Percentiles rank a stretch among this genome's conserved stretches.
These are phyloP conservation scores for Cromileptes altivelis DNA, from an alignment of 2,113 vertebrate species.

Conservation along the genomic window DNA sequence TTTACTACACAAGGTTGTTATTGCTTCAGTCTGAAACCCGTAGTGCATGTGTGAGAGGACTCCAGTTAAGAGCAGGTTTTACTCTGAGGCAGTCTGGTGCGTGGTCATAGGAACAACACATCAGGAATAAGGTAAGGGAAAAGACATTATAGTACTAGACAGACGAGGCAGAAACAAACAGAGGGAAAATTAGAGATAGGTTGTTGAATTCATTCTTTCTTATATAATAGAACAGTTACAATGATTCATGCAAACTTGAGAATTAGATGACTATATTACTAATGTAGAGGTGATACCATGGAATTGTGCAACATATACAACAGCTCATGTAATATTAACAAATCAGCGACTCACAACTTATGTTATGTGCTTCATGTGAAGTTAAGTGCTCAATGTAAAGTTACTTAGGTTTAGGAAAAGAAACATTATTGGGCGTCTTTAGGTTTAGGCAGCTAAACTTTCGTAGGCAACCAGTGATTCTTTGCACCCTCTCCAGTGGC, in stretches of 20 bases:
- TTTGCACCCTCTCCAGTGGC: too few species aligned
- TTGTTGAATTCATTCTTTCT: background rate
- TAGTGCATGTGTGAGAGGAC: background rate
- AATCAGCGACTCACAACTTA: too few species aligned
- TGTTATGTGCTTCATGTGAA: too few species aligned
- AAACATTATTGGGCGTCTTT: too few species aligned
- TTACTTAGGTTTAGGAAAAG: too few species aligned
- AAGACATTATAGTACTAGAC: background rate
- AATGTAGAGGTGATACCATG: conserved; percentile 1
- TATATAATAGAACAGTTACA: background rate
- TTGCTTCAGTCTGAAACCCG: background rate
- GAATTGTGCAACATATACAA: background rate
- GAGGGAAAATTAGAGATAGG: background rate
- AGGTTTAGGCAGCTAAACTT: too few species aligned
- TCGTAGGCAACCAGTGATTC: too few species aligned
- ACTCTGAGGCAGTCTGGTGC: background rate
- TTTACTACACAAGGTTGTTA: background rate
- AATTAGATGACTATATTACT: background rate
- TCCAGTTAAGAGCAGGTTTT: background rate
- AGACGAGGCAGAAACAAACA: background rate
- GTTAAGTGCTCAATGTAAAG: too few species aligned
- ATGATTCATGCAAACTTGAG: background rate
- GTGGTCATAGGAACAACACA: background rate
- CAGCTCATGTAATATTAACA: too few species aligned
- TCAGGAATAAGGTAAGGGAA: background rate